phyloP scores from a whole-genome alignment of 2,113 vertebrate genomes.

The Eulemur macaco region DNA sequence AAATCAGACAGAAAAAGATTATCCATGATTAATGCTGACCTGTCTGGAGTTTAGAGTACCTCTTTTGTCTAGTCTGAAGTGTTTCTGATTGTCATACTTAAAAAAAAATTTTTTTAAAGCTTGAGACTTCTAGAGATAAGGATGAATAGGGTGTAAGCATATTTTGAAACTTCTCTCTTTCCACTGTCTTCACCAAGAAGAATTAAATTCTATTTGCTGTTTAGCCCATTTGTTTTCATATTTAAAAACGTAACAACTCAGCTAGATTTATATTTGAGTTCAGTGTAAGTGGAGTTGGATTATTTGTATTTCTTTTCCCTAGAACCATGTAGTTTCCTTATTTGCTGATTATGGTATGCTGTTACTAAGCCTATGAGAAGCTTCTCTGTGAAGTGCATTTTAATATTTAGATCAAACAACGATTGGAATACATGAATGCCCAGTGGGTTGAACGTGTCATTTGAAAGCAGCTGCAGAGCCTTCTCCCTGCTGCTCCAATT shows the following conservation, averaged over 20 bases:
- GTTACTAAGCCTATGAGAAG: constrained; percentile 67
- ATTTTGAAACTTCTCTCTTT: neutral
- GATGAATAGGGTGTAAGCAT: neutral
- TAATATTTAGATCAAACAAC: constrained; percentile 83
- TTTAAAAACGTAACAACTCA: constrained; percentile 64
- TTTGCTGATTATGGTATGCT: constrained; percentile 63
- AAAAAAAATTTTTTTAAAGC: neutral
- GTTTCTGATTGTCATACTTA: constrained; percentile 66
- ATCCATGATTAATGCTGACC: neutral
- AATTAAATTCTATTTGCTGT: neutral
- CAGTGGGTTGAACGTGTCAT: constrained; percentile 85
- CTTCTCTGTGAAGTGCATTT: constrained; percentile 78
- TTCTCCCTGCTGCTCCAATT: constrained; percentile 88
- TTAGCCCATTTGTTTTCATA: neutral
- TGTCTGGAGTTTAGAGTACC: neutral
- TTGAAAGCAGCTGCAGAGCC: constrained; percentile 87
- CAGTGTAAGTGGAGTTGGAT: neutral
- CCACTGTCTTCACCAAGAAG: neutral
- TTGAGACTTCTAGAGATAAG: constrained; percentile 52
- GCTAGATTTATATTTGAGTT: constrained; percentile 30
- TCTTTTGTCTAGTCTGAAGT: constrained; percentile 59
- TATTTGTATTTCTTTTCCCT: neutral
- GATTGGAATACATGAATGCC: constrained; percentile 85
- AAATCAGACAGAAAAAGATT: neutral
- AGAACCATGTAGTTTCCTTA: constrained; percentile 63